Evolutionary conservation across 1,140 invertebrate genomes (phyloP).

Genomic region (Tenebrio molitor): DNA sequence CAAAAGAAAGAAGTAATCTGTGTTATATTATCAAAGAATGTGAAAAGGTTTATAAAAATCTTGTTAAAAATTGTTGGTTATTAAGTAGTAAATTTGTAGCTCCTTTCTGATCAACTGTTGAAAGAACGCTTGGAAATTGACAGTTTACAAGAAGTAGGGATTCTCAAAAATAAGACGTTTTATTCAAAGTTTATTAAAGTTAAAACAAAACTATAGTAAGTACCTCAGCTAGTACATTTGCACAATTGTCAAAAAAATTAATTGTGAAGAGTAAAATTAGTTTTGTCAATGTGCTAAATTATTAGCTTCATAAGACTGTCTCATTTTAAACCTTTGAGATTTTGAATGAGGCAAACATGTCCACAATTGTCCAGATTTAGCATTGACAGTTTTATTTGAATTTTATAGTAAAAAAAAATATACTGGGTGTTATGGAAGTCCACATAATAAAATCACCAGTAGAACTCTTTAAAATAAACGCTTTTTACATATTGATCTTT

Average conservation of each 20-base stretch:
- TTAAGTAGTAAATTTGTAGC: conserved; percentile 65
- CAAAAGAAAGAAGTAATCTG: conserved; percentile 80
- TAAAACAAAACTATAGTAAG: conserved; percentile 98
- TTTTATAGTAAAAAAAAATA: too few relatives aligned
- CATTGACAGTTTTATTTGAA: too few relatives aligned
- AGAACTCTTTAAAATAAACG: too few relatives aligned
- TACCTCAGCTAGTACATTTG: conserved; percentile 61
- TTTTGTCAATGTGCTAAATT: conserved; percentile 34
- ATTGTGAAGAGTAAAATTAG: not conserved
- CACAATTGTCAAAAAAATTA: not conserved
- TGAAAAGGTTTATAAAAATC: conserved; percentile 72
- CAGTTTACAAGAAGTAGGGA: conserved; percentile 91
- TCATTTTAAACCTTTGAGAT: conserved; percentile 26
- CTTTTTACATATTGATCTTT: too few relatives aligned
- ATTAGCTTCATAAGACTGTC: conserved; percentile 51
- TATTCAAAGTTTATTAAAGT: conserved; percentile 98
- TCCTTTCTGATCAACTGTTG: conserved; percentile 86
- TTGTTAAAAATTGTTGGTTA: not conserved
- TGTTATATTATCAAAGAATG: conserved; percentile 82
- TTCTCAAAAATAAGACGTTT: conserved; percentile 92
- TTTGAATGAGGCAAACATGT: conserved; percentile 21
- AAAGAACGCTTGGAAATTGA: conserved; percentile 96
- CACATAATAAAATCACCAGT: too few relatives aligned
- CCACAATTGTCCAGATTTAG: too few relatives aligned
- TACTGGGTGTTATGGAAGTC: too few relatives aligned